These are phyloP conservation scores for Rhopalosiphum padi DNA, from an alignment of 1,140 invertebrate genomes.

Conservation along the genomic window DNA sequence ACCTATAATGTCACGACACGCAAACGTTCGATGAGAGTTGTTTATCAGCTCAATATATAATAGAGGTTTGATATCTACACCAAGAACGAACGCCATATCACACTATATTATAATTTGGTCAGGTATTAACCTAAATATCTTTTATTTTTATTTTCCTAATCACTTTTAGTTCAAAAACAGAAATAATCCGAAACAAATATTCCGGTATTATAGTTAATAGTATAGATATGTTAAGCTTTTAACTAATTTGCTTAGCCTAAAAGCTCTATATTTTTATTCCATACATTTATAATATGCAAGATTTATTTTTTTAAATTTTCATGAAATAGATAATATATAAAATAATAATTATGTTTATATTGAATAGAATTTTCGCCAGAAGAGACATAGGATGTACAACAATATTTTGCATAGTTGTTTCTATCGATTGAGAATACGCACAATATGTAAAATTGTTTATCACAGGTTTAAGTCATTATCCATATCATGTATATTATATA, in stretches of 20 bases:
- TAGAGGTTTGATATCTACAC: neutral
- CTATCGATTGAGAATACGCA: too few relatives aligned
- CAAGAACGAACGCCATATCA: neutral
- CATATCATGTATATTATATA: neutral
- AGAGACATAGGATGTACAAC: neutral
- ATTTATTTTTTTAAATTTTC: neutral
- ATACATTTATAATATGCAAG: neutral
- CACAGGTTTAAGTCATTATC: neutral
- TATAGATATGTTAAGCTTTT: neutral
- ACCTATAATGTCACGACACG: neutral
- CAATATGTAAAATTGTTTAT: neutral
- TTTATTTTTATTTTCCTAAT: neutral
- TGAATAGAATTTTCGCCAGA: neutral
- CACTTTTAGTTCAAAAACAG: neutral
- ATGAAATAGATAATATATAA: neutral
- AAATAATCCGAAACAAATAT: neutral
- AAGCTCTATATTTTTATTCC: too few relatives aligned
- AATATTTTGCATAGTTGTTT: too few relatives aligned
- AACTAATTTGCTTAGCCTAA: neutral
- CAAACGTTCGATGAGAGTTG: neutral
- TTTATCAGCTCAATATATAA: slow-evolving; percentile 4
- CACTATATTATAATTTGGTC: neutral
- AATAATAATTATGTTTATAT: neutral
- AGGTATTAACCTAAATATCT: neutral
- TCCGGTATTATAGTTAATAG: neutral